Evolutionary conservation across 2,797 vertebrate genomes (phyloP).

Genomic region (Notoglanidium macrostoma): DNA sequence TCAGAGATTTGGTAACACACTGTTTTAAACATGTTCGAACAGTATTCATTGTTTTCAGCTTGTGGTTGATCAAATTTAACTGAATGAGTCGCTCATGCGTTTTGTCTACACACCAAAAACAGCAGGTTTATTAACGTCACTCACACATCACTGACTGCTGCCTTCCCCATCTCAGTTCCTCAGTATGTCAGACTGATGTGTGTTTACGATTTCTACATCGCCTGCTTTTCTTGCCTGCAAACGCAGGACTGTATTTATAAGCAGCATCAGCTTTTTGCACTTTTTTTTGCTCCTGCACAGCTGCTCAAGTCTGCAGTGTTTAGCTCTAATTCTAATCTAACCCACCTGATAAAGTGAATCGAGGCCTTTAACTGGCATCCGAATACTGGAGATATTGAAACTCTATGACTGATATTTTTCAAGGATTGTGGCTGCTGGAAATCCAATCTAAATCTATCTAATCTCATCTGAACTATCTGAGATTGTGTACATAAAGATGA

Average conservation of each 20-base stretch:
- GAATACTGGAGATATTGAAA: background rate
- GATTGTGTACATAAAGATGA: background rate
- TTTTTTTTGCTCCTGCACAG: background rate
- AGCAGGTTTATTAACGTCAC: background rate
- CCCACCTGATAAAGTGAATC: background rate
- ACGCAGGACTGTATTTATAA: background rate
- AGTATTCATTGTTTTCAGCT: background rate
- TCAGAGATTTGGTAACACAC: background rate
- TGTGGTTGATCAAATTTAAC: background rate
- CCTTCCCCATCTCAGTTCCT: conserved; percentile 43
- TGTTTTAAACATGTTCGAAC: background rate
- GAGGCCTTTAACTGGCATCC: background rate
- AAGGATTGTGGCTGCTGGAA: background rate
- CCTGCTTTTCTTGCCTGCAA: background rate
- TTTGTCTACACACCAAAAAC: background rate
- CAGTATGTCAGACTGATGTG: background rate
- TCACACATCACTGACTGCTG: background rate
- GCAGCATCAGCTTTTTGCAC: background rate
- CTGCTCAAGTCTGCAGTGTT: background rate
- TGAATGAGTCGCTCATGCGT: background rate
- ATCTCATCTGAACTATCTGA: background rate
- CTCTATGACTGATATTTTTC: background rate
- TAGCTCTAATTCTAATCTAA: background rate
- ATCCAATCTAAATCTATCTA: background rate
- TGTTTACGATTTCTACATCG: background rate